A percentile compares a stretch with the other conserved stretches of the same genome.
These are phyloP conservation scores for Rhombomys opimus DNA, from an alignment of 2,113 vertebrate species.

Conservation along the genomic window DNA sequence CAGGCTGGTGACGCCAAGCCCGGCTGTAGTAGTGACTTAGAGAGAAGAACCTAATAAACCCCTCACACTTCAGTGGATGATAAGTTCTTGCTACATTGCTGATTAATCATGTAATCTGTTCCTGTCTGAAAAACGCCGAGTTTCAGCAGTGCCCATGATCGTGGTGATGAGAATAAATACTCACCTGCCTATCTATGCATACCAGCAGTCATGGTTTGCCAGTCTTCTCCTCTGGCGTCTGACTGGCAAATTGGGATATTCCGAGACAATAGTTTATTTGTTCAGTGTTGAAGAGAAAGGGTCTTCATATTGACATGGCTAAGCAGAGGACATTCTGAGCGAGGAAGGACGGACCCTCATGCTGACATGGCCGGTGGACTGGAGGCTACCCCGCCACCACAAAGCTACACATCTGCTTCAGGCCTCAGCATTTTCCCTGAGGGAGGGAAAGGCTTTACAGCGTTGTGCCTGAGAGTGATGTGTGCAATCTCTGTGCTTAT, in stretches of 20 bases:
- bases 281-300: not conserved
- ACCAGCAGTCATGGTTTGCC: not conserved
- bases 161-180: not conserved
- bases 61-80: not conserved
- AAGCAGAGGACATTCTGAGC: not conserved
- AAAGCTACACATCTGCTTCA: fast-evolving
- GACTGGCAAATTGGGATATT: not conserved
- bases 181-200: not conserved
- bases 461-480: not conserved
- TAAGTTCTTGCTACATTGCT: not conserved
- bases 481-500: not conserved
- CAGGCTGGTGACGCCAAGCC: too few relatives aligned
- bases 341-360: not conserved
- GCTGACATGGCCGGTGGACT: not conserved
- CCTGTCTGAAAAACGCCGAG: not conserved
- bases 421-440: not conserved
- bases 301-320: fast-evolving
- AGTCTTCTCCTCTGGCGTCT: not conserved
- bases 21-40: not conserved
- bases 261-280: too few relatives aligned
- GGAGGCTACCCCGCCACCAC: fast-evolving
- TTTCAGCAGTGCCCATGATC: not conserved
- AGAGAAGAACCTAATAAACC: not conserved
- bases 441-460: too few relatives aligned
- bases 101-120: not conserved